Base-by-base conservation (phyloP, 2,888 invertebrate species). In the Torymus texanus region DNA sequence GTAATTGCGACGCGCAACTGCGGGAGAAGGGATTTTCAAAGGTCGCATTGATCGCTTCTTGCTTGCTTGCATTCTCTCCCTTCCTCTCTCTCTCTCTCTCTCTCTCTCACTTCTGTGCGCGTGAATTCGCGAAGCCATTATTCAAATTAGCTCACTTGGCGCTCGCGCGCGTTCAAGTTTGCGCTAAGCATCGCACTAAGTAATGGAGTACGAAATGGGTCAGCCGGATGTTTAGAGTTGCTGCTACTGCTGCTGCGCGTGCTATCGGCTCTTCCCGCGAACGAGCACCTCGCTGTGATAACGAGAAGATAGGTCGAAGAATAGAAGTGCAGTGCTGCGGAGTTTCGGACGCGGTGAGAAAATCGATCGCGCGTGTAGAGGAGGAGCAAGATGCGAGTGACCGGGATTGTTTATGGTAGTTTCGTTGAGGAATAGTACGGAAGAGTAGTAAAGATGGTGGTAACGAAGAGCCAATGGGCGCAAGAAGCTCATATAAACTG, bases 401-500 rank as follows among this genome's bases (percentile, higher is more conserved):
- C 41, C 41, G 8, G 41, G 41, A 41, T 41, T 41, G 41, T 4
- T 41, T 41, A 41, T 8, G 5, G 10, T 41, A 41, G 41, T 41
- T 41, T 1, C 41, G 8, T 8, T 41, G 41, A 41, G 1, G 10
- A 41, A 41, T 41, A 41, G 62, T 13, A n/a, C 8, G 8, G 41
- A 41, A 8, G 10, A 41, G 16, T 63, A 5, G 56, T 4, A 13
- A 63, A 67, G 18, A 86, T 86, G 86, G 83, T 86, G 71, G 82
- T 86, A 29, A 82, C 82, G 50, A 81, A 79, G 18, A 55, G 65
- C 13, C 76, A 73, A 50, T 80, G 79, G 82, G 78, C 82, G 0
- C 78, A 75, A 61, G 82, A 82, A 3, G 80, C 78, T 3, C 77
- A 84, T 74, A 88, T 89, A 75, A 89, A 90, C 78, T 90, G 90